Evolutionary conservation across 2,888 invertebrate species (phyloP), one percentile per base, ranked within the genome.

Genomic region (Pristionchus arcanus): DNA sequence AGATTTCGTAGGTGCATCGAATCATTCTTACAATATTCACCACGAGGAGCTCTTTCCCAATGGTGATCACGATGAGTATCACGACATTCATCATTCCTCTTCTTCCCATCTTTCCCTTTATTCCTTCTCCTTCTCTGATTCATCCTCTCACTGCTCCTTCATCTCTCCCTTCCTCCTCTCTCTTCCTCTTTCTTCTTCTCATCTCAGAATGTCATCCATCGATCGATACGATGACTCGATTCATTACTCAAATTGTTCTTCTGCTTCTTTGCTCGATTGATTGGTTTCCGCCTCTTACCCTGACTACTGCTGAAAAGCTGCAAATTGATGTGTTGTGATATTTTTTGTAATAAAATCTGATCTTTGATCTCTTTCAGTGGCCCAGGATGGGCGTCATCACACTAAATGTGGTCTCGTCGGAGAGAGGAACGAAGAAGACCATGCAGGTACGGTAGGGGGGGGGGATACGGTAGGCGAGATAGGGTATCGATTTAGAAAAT

Each of bases 381-480:
- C 87, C 90, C 66, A 84, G 28, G 68, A 93, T 93, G 96, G 96
- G 96, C 91, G 96, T 95, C 91, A 95, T 96, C 90, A 96, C 96
- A 91, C 95, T 96, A 92, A 96, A 96, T 93, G 96, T 96, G 91
- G 95, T 96, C 94, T 95, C 96, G 90, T 95, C 95, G 90, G 96
- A 96, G 90, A 95, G 95, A 93, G 96, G 95, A 93, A 95, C 98
- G 95, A 98, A 98, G 95, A 99, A 99, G 96, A 94, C 92, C 85
- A 98, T 99, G 96, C 98, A 98, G 96, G 85, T 84, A 63, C 77
- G 89, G 81, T 55, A 89, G 49, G 31, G 34, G 68, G 68, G 28
- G 28, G 16, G 59, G 55, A 21, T 42, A 86, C 25, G n/a, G 5
- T 86, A 25, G n/a, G 7, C 5, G 31, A 55, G 55, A 59, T 13